A percentile compares a stretch with the other conserved stretches of the same genome.
Evolutionary conservation across 2,797 vertebrate species (phyloP).

Genomic region (Pempheris klunzingeri): DNA sequence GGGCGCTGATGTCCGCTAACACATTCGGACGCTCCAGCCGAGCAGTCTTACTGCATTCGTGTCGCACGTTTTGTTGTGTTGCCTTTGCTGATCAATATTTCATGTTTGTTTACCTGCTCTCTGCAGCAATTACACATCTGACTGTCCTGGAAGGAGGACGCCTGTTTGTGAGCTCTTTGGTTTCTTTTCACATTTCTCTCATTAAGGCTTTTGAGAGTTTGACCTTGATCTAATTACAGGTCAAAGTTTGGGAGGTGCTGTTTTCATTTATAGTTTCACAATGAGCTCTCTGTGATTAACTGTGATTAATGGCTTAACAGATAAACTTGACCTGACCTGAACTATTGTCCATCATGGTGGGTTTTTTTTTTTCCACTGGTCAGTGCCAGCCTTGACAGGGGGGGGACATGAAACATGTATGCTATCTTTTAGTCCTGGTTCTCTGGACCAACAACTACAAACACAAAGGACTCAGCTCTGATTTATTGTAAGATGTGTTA

Average conservation of each 20-base stretch:
- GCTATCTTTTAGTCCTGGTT: conserved; percentile 28
- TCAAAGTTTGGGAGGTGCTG: conserved; percentile 46
- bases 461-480: not conserved
- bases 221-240: conserved; percentile 63
- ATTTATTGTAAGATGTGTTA: conserved; percentile 11
- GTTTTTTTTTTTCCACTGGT: conserved; percentile 50
- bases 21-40: conserved; percentile 46
- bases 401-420: conserved; percentile 47
- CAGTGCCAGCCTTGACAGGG: conserved; percentile 40
- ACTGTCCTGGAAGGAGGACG: conserved; percentile 14
- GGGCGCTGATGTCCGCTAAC: conserved; percentile 53
- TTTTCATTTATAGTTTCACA: conserved; percentile 55
- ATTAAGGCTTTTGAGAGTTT: conserved; percentile 39
- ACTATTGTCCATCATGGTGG: conserved; percentile 59
- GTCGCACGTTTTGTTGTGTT: conserved; percentile 43
- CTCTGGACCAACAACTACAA: not conserved
- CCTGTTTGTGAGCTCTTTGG: conserved; percentile 6
- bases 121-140: conserved; percentile 27
- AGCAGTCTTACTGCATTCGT: conserved; percentile 46
- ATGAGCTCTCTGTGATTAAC: conserved; percentile 44
- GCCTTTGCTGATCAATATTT: conserved; percentile 69
- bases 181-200: conserved; percentile 30
- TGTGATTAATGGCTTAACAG: conserved; percentile 71
- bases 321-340: conserved; percentile 73
- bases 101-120: conserved; percentile 54